phyloP scores from a whole-genome alignment of 92 coral and sea anemone species.

The Montipora capitata region DNA sequence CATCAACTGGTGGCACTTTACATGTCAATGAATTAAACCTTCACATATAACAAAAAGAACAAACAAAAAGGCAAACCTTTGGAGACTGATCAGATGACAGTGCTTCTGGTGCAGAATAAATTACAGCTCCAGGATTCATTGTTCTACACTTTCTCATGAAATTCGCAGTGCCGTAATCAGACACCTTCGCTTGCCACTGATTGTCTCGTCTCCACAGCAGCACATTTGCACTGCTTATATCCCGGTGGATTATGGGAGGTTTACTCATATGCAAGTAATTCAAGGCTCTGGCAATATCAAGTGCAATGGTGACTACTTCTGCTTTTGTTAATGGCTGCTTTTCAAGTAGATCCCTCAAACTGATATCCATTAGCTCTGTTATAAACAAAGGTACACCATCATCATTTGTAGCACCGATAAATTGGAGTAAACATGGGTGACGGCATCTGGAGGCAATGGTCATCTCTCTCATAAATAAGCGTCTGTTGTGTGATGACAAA shows the following conservation, averaged over 20 bases:
- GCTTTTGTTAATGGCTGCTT: slow-evolving; percentile 74
- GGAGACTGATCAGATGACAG: slow-evolving; percentile 89
- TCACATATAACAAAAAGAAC: background rate
- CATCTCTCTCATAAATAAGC: slow-evolving; percentile 97
- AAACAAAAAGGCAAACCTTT: slow-evolving; percentile 74
- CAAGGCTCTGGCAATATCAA: slow-evolving; percentile 88
- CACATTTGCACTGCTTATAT: slow-evolving; percentile 97
- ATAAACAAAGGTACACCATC: slow-evolving; percentile 88
- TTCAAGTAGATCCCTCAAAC: slow-evolving; percentile 82
- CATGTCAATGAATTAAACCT: no score
- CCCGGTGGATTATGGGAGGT: slow-evolving; percentile 98
- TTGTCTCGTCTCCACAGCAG: slow-evolving; percentile 94
- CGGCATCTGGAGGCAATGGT: slow-evolving; percentile 93
- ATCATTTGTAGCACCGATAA: slow-evolving; percentile 95
- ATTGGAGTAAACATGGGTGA: slow-evolving; percentile 94
- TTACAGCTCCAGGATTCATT: slow-evolving; percentile 88
- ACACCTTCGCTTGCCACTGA: slow-evolving; percentile 93
- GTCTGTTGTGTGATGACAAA: slow-evolving; percentile 93
- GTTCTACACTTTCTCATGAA: slow-evolving; percentile 97
- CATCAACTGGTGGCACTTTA: no score
- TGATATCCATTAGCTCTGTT: slow-evolving; percentile 93
- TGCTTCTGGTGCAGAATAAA: slow-evolving; percentile 98
- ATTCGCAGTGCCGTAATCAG: slow-evolving; percentile 97
- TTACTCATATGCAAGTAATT: slow-evolving; percentile 93
- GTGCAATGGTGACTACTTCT: slow-evolving; percentile 78